These are phyloP conservation scores for Hydractinia symbiolongicarpus DNA, from an alignment of 30 jellyfish, hydroid and myxozoan species.

Conservation along the genomic window DNA sequence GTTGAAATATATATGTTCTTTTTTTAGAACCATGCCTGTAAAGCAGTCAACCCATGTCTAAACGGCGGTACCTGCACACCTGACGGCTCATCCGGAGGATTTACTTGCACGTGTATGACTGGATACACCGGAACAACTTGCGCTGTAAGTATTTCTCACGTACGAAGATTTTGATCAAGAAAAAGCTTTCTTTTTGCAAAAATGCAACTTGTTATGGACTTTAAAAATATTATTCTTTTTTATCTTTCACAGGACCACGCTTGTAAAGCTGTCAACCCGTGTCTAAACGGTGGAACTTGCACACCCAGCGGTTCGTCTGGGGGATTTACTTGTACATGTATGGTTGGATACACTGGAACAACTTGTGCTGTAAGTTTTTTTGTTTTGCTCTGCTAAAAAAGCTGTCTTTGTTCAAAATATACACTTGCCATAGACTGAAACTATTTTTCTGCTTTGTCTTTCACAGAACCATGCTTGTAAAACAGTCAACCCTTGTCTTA, in stretches of 20 bases:
- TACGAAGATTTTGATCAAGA: not conserved
- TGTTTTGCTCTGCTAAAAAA: not conserved
- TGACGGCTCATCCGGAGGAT: constrained; percentile 5
- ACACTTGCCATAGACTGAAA: not conserved
- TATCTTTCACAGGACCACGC: not conserved
- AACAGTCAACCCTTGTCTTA: constrained; percentile 57
- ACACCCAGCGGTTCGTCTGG: not conserved
- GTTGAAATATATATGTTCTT: not conserved
- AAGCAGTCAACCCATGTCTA: constrained; percentile 2
- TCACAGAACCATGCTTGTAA: constrained; percentile 33
- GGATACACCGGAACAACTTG: constrained; percentile 59
- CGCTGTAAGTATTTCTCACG: constrained; percentile 10
- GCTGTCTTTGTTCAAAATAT: not conserved
- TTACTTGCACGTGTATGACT: constrained; percentile 57
- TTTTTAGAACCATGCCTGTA: constrained; percentile 6
- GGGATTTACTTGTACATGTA: constrained; percentile 11
- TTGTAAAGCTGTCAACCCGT: not conserved
- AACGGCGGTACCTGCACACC: constrained; percentile 4
- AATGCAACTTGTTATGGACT: not conserved
- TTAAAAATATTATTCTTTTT: not conserved
- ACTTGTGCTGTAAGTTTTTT: constrained; percentile 1
- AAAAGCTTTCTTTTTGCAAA: not conserved
- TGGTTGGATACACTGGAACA: constrained; percentile 11
- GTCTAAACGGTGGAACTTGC: not conserved
- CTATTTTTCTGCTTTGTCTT: not conserved